Conservation (phyloP, 2,888 invertebrate species). For the Sesia apiformis region DNA sequence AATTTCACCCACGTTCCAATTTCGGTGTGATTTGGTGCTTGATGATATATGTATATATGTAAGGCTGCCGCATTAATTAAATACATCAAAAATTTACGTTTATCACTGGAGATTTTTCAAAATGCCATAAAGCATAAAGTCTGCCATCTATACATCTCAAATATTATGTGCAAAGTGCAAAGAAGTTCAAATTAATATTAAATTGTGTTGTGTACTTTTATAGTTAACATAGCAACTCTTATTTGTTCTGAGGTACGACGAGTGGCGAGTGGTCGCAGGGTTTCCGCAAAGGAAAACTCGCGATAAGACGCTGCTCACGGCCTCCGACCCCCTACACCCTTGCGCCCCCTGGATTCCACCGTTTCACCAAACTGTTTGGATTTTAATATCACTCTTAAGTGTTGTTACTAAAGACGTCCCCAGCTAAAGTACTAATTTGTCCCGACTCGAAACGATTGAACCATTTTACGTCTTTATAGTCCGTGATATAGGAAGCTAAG, state of each 20-base stretch:
- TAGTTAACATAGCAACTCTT: neutral
- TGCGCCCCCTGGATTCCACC: conserved; percentile 16
- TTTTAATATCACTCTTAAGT: conserved; percentile 71
- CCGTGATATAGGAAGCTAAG: too few species aligned
- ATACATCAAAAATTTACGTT: neutral
- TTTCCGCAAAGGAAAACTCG: conserved; percentile 54
- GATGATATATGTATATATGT: neutral
- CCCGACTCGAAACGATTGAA: conserved; percentile 47
- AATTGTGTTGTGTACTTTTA: too few species aligned
- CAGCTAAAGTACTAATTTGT: conserved; percentile 66
- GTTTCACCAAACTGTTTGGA: conserved; percentile 53
- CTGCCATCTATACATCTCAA: too few species aligned
- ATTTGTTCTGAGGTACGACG: neutral
- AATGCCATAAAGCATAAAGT: too few species aligned
- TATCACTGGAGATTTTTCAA: neutral
- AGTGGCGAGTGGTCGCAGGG: conserved; percentile 53
- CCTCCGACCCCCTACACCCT: conserved; percentile 19
- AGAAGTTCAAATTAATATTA: too few species aligned
- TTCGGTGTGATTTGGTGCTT: too few species aligned
- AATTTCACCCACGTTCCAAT: too few species aligned
- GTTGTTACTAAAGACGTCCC: conserved; percentile 63
- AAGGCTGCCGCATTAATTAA: neutral
- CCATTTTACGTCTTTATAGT: conserved; percentile 18
- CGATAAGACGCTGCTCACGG: conserved; percentile 45
- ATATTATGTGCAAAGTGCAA: too few species aligned